phyloP scores from a whole-genome alignment of 2,888 invertebrate genomes.

The Dichetophora obliterata region DNA sequence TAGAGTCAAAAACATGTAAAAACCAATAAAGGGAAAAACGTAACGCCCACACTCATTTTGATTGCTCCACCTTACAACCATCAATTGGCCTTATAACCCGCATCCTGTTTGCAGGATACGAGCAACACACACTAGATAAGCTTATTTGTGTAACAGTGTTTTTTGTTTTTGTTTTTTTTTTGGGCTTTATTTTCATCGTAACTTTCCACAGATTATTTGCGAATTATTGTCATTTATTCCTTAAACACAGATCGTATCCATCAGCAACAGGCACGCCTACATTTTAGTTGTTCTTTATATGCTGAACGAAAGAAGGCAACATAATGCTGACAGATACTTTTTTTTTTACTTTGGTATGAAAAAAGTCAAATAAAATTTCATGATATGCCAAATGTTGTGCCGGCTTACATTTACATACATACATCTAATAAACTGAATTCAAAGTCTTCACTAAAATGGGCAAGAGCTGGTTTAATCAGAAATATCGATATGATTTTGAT shows the following conservation, averaged over 20 bases:
- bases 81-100: background rate
- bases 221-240: slow-evolving; percentile 7
- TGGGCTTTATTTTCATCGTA: background rate
- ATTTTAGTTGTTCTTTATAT: slow-evolving; percentile 42
- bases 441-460: too few species aligned
- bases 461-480: too few species aligned
- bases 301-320: too few species aligned
- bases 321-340: too few species aligned
- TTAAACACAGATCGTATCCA: too few species aligned
- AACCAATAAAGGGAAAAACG: background rate
- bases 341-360: too few species aligned
- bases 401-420: too few species aligned
- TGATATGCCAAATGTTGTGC: too few species aligned
- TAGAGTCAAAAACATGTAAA: slow-evolving; percentile 5
- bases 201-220: background rate
- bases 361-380: too few species aligned
- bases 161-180: background rate
- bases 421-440: too few species aligned
- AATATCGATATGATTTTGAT: too few species aligned
- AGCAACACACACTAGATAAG: background rate
- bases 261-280: background rate
- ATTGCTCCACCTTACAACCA: background rate
- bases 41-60: background rate
- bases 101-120: background rate
- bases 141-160: slow-evolving; percentile 2